Evolutionary conservation across 2,888 invertebrate genomes (phyloP), one percentile per base, ranked within the genome.

Genomic region (Cremastinae sp.): DNA sequence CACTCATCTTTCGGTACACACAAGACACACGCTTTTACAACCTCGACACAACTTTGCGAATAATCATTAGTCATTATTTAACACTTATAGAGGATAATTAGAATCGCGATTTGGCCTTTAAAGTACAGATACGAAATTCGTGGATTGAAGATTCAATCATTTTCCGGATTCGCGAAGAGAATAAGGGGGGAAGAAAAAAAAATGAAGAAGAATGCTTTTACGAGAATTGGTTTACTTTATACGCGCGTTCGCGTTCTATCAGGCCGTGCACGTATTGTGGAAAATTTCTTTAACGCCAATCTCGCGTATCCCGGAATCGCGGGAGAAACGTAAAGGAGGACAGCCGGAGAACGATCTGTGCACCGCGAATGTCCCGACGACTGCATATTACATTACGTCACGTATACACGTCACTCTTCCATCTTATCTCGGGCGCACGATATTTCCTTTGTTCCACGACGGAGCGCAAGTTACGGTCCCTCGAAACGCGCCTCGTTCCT

Each of bases 1-100:
- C 92, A 92, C 80, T 91, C 91, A 87, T 92, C 92, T 92, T 86
- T 82, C 73, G 77, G 77, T 79, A 81, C 82, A 83, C 69, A 82
- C 80, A 83, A 85, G 79, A 82, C 80, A 82, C 51, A 69, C 58
- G 69, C 43, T 71, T 79, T 79, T 80, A 75, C 49, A 79, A 51
- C 47, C 14, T 66, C 20, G 53, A 36, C 53, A 43, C 4, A 34
- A 65, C 47, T 53, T 61, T 16, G 8, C 47, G n/a, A 71, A 5
- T 16, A 47, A 64, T 53, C 18, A 47, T 34, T 36, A 18, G 28
- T 68, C 16, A 38, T 68, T 51, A 16, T 59, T 43, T 14, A 47
- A 14, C 1, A 12, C 34, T 16, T n/a, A 5, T 3, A 43, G 43
- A 22, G 2, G 16, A 41, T 18, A 10, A 1, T 36, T n/a, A n/a